Percentiles rank a stretch among this genome's conserved stretches.
Evolutionary conservation across 1,140 invertebrate species (phyloP).

Genomic region (Caenorhabditis tropicalis): DNA sequence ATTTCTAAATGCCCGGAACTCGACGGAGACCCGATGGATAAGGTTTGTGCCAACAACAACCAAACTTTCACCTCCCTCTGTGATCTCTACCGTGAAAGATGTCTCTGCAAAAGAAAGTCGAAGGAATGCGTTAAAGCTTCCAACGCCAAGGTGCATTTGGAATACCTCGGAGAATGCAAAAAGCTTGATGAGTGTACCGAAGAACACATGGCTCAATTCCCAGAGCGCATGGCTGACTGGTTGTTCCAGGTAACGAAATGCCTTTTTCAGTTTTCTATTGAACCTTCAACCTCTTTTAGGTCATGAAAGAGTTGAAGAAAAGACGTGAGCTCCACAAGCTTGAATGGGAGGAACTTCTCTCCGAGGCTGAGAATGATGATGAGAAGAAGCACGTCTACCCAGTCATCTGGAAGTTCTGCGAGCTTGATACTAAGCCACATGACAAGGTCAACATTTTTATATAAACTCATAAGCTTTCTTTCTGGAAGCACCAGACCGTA

Average conservation of each 20-base stretch:
- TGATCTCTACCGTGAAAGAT: conserved; percentile 87
- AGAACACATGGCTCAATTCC: conserved; percentile 80
- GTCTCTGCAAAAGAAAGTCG: conserved; percentile 82
- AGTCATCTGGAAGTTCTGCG: conserved; percentile 95
- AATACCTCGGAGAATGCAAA: conserved; percentile 80
- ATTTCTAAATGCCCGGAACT: conserved; percentile 80
- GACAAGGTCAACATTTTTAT: conserved; percentile 64
- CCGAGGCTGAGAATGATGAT: conserved; percentile 80
- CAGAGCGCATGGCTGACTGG: conserved; percentile 90
- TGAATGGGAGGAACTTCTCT: conserved; percentile 80
- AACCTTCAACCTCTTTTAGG: too few relatives aligned
- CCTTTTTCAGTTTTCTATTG: neutral
- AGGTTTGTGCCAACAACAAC: conserved; percentile 87
- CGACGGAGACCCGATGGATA: conserved; percentile 68
- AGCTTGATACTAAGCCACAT: conserved; percentile 86
- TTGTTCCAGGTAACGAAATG: conserved; percentile 82
- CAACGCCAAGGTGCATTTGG: conserved; percentile 85
- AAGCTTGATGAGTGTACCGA: conserved; percentile 79
- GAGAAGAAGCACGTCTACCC: conserved; percentile 85
- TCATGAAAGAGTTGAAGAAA: conserved; percentile 84
- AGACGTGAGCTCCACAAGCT: conserved; percentile 84
- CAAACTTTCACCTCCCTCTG: conserved; percentile 91
- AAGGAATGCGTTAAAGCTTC: conserved; percentile 79
- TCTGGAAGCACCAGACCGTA: neutral
- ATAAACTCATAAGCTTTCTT: neutral